Base-by-base conservation (phyloP, 2,797 vertebrate species). In the Manis pentadactyla region DNA sequence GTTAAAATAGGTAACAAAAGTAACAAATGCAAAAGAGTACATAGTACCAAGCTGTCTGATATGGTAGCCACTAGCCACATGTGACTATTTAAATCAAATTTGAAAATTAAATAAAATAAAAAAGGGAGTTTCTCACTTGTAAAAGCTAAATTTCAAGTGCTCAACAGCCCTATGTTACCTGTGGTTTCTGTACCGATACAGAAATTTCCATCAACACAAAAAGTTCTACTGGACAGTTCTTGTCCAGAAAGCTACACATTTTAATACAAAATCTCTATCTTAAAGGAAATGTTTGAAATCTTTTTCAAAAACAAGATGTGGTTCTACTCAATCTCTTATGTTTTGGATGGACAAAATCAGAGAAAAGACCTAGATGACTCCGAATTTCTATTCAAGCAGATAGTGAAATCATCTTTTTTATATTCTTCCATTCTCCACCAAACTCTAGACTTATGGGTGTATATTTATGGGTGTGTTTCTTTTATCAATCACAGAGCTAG, bases 21-120 rank as follows among this genome's bases (percentile, higher is more conserved):
- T 25, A 79, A 92, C 31, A 66, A 49, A 87, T 59, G 3, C 75
- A 61, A 78, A 51, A 53, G 7, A 55, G 51, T 29, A 4, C 57
- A 34, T 0, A 46, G 75, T 15, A 73, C 27, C 42, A 29, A 46
- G 25, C 14, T 91, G 59, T 69, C 57, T 89, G 61, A 63, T 51
- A 63, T 15, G 25, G 86, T 17, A 57, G 49, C 63, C 53, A 90
- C 27, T 64, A 75, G 78, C 68, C 14, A 71, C 9, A 34, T 49
- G 31, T 68, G 74, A 39, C 66, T 87, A 49, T 79, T 91, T 89
- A 96, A 84, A 69, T 86, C 49, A 87, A 63, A 39, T 75, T 64
- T 49, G 63, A 49, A 82, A 94, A 49, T 29, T 27, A 61, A 51
- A 31, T 29, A 88, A 37, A 31, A 77, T 61, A 46, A 83, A 94